Evolutionary conservation across 2,888 invertebrate species (phyloP).

Genomic region (Morpho achilles): DNA sequence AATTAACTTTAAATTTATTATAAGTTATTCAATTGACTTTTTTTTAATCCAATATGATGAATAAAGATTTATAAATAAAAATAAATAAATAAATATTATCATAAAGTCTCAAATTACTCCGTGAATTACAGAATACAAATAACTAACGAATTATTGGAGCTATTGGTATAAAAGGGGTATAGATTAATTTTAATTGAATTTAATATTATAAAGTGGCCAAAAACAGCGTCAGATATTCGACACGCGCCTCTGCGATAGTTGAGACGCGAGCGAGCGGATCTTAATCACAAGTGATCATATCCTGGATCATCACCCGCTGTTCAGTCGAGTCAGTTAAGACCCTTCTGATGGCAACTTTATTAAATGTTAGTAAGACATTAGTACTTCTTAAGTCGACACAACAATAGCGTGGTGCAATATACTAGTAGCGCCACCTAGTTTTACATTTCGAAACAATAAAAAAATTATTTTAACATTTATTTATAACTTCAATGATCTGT

Average conservation of each 20-base stretch:
- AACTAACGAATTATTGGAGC: too few species aligned
- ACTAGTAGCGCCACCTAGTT: conserved; percentile 39
- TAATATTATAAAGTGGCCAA: conserved; percentile 39
- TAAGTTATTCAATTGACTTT: too few species aligned
- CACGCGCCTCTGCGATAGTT: conserved; percentile 58
- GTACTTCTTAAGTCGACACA: conserved; percentile 25
- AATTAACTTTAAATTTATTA: too few species aligned
- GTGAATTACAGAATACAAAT: too few species aligned
- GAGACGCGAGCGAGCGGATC: conserved; percentile 50
- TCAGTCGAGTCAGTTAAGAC: conserved; percentile 79
- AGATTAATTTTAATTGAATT: too few species aligned
- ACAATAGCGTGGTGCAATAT: conserved; percentile 39
- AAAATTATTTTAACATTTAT: neutral
- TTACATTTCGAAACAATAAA: neutral
- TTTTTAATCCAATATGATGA: too few species aligned
- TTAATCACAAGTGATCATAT: conserved; percentile 54
- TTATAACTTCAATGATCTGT: too few species aligned
- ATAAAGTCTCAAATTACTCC: too few species aligned
- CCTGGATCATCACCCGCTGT: conserved; percentile 70
- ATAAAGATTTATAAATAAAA: too few species aligned
- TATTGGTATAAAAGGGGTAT: too few species aligned
- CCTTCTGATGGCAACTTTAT: conserved; percentile 54
- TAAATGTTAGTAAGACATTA: accelerated
- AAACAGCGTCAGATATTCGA: conserved; percentile 60
- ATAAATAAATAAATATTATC: too few species aligned